A percentile compares a stretch with the other conserved stretches of the same genome.
These are phyloP conservation scores for Mustelus asterias DNA, from an alignment of 2,113 vertebrate species.

Conservation along the genomic window DNA sequence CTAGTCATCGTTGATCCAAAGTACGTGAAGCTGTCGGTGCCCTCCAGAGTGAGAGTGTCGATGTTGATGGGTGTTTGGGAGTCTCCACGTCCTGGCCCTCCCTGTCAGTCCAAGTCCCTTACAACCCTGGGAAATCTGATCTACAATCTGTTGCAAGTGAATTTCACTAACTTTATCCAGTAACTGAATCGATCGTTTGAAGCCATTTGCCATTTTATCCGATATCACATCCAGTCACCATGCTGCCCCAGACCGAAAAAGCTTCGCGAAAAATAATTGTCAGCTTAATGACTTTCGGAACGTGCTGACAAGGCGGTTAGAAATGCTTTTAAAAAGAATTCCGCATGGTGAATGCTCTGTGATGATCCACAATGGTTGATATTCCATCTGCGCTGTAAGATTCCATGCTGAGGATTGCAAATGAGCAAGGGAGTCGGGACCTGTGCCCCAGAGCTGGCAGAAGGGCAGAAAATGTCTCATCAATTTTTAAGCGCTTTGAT, in stretches of 20 bases:
- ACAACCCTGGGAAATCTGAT: background rate
- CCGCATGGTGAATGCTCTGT: background rate
- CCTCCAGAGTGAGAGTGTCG: too few relatives aligned
- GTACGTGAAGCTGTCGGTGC: too few relatives aligned
- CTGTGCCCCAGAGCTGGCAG: background rate
- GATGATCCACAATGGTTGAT: background rate
- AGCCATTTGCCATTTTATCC: background rate
- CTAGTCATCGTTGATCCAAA: too few relatives aligned
- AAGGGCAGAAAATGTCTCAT: background rate
- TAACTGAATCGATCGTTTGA: background rate
- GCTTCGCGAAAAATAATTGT: background rate
- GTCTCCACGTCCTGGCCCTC: background rate
- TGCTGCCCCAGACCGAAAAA: background rate
- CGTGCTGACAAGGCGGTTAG: background rate
- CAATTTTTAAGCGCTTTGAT: background rate
- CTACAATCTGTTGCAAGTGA: background rate
- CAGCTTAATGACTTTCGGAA: background rate
- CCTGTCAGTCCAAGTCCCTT: background rate
- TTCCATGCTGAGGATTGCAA: background rate
- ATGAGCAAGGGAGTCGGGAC: background rate
- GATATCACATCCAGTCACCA: background rate
- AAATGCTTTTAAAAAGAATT: background rate
- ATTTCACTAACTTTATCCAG: background rate
- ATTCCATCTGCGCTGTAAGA: background rate
- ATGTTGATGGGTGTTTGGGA: too few relatives aligned